phyloP scores from a whole-genome alignment of 1,140 invertebrate genomes.

The Trissolcus basalis region DNA sequence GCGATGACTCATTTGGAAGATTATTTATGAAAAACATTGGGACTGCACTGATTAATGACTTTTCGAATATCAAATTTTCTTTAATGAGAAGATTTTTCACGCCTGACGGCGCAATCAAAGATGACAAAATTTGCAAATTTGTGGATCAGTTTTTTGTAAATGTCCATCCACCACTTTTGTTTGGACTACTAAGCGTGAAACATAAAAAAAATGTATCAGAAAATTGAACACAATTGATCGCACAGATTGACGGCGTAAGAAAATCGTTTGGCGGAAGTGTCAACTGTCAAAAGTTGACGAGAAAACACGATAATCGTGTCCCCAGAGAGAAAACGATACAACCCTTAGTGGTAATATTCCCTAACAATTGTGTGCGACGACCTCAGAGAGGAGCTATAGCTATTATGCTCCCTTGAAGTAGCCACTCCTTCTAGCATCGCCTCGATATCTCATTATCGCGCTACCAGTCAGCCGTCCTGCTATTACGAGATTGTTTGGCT shows the following conservation, averaged over 20 bases:
- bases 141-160: too few species aligned
- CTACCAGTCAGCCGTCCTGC: slow-evolving; percentile 72
- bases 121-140: too few species aligned
- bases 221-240: slow-evolving; percentile 49
- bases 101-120: too few species aligned
- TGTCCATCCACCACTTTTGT: too few species aligned
- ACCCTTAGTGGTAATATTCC: slow-evolving; percentile 69
- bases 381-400: slow-evolving; percentile 65
- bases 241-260: slow-evolving; percentile 29
- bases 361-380: slow-evolving; percentile 67
- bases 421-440: slow-evolving; percentile 72
- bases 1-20: slow-evolving; percentile 18
- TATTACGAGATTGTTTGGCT: slow-evolving; percentile 76
- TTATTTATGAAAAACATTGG: slow-evolving; percentile 26
- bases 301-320: slow-evolving; percentile 71
- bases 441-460: slow-evolving; percentile 77
- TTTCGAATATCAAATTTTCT: neutral
- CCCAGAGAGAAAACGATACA: slow-evolving; percentile 74
- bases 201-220: slow-evolving; percentile 42
- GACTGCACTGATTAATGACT: neutral
- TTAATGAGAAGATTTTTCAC: too few species aligned
- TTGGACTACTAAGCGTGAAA: too few species aligned
- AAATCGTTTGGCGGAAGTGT: slow-evolving; percentile 53
- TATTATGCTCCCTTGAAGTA: slow-evolving; percentile 70
- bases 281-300: slow-evolving; percentile 54